Evolutionary conservation across 2,113 vertebrate species (phyloP).

Genomic region (Nannospalax galili): DNA sequence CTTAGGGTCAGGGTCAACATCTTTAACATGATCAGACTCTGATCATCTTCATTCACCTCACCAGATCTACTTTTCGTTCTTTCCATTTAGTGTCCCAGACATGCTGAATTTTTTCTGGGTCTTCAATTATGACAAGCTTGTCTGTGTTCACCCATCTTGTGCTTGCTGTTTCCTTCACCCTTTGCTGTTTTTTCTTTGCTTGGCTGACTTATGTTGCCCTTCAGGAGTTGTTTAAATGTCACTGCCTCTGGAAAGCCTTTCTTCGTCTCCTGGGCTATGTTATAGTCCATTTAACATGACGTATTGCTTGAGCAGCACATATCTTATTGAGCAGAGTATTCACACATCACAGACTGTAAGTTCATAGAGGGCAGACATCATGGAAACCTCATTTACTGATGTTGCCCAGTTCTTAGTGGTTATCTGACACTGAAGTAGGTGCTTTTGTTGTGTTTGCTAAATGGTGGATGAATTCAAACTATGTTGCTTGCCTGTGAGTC

Average conservation of each 20-base stretch:
- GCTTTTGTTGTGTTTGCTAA: conserved; percentile 13
- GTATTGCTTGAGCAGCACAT: background rate
- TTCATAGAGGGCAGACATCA: background rate
- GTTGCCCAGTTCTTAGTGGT: background rate
- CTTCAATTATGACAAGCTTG: background rate
- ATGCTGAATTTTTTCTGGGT: background rate
- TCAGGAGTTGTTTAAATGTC: background rate
- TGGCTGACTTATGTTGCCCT: background rate
- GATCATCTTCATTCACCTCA: background rate
- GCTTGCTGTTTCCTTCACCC: background rate
- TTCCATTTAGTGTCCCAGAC: background rate
- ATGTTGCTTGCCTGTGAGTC: background rate
- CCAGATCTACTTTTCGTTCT: background rate
- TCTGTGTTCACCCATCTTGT: background rate
- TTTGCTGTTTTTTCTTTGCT: background rate
- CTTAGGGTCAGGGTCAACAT: background rate
- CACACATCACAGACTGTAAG: background rate
- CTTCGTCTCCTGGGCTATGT: background rate
- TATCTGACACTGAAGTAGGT: background rate
- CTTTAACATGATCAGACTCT: background rate
- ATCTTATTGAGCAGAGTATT: background rate
- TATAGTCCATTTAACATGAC: background rate
- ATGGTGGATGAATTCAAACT: background rate
- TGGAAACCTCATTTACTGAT: background rate
- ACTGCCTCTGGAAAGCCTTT: background rate